These are phyloP conservation scores for Brachystomella parvula DNA, from an alignment of 1,140 invertebrate genomes.

Conservation along the genomic window DNA sequence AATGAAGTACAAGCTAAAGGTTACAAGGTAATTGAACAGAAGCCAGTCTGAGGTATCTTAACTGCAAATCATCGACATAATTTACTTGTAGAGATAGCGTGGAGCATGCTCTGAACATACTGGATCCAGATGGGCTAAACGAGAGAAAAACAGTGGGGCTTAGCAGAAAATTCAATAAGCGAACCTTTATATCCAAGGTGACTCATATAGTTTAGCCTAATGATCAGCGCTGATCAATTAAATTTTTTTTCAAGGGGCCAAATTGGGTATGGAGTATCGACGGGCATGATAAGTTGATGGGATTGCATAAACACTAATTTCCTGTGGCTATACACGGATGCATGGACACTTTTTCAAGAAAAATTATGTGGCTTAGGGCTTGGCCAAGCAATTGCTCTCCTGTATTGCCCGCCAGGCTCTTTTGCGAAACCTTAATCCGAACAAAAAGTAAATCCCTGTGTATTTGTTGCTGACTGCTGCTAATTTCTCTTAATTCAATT, in stretches of 20 bases:
- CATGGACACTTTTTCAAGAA: background rate
- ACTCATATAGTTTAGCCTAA: background rate
- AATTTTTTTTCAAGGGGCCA: background rate
- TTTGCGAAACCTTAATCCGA: background rate
- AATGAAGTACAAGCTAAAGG: background rate
- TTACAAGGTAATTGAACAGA: background rate
- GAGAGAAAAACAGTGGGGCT: background rate
- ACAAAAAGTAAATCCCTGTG: too few relatives aligned
- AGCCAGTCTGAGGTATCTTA: background rate
- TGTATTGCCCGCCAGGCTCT: background rate
- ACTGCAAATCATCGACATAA: too few relatives aligned
- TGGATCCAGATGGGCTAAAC: background rate
- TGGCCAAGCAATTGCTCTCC: background rate
- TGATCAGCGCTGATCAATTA: background rate
- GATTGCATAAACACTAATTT: background rate
- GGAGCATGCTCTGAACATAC: background rate
- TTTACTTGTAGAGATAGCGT: background rate
- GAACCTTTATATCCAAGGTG: background rate
- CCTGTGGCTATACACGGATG: background rate
- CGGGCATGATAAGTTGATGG: background rate
- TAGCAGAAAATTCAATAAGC: background rate
- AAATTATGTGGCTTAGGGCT: background rate
- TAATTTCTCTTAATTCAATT: too few relatives aligned
- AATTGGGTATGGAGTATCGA: constrained; percentile 4
- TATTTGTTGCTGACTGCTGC: too few relatives aligned